Evolutionary conservation across 2,888 invertebrate species (phyloP).

Genomic region (Ectemnius cavifrons): DNA sequence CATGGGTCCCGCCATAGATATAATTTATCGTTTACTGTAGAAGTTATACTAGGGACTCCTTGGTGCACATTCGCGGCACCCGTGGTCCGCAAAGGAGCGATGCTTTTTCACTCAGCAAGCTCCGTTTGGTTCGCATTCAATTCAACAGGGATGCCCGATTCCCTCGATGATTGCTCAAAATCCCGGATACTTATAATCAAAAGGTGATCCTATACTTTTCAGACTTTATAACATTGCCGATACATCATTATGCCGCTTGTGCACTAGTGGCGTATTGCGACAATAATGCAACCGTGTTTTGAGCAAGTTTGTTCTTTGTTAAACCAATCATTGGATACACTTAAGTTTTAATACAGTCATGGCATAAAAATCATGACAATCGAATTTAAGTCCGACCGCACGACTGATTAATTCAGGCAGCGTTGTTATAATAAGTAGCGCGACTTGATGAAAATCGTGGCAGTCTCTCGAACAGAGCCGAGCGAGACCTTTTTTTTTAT

Average conservation of each 20-base stretch:
- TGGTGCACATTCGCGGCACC: constrained; percentile 40
- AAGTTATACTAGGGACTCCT: constrained; percentile 32
- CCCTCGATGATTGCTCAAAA: constrained; percentile 54
- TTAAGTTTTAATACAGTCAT: constrained; percentile 5
- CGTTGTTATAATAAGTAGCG: constrained; percentile 1
- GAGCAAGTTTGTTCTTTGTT: constrained; percentile 9
- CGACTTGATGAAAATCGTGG: neutral
- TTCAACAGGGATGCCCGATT: constrained; percentile 26
- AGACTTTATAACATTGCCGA: constrained; percentile 3
- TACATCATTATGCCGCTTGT: neutral
- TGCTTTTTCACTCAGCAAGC: constrained; percentile 21
- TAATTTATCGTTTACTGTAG: constrained; percentile 47
- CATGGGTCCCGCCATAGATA: constrained; percentile 41
- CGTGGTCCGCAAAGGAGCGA: constrained; percentile 22
- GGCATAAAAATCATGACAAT: too few species aligned
- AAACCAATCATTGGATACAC: constrained; percentile 4
- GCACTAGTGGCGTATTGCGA: neutral
- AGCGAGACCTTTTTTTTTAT: too few species aligned
- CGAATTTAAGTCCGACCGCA: neutral
- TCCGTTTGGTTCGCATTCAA: constrained; percentile 19
- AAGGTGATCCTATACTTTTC: constrained; percentile 35
- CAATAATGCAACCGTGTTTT: constrained; percentile 17
- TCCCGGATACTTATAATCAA: constrained; percentile 40
- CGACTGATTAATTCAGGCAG: neutral
- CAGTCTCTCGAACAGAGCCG: too few species aligned